phyloP scores from a whole-genome alignment of 1,140 invertebrate species.

The Papilio glaucus region DNA sequence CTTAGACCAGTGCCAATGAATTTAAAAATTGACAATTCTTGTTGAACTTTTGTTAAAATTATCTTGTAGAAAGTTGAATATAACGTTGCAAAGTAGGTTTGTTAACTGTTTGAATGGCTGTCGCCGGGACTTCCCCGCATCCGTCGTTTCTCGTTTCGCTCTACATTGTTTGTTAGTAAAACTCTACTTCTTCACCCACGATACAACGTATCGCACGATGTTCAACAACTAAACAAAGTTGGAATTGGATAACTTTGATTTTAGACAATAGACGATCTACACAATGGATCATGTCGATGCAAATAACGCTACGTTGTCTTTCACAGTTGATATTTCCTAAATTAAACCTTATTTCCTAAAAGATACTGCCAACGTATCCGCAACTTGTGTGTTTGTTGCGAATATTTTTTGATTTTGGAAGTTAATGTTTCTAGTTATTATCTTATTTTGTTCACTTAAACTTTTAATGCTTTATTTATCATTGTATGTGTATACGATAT shows the following conservation, averaged over 20 bases:
- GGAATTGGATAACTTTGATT: constrained; percentile 20
- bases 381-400: too few relatives aligned
- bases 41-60: background rate
- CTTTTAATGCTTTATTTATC: too few relatives aligned
- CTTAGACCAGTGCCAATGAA: background rate
- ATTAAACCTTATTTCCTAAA: too few relatives aligned
- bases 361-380: too few relatives aligned
- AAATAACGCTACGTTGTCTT: background rate
- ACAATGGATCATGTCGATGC: constrained; percentile 14
- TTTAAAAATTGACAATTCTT: background rate
- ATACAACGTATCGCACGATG: background rate
- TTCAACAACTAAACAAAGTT: background rate
- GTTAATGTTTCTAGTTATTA: too few relatives aligned
- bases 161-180: constrained; percentile 21
- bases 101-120: constrained; percentile 5
- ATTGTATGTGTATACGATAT: too few relatives aligned
- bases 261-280: constrained; percentile 14
- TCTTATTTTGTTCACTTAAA: too few relatives aligned
- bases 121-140: background rate
- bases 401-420: too few relatives aligned
- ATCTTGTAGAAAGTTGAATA: background rate
- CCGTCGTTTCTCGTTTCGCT: constrained; percentile 1
- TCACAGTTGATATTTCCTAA: background rate
- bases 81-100: constrained; percentile 1
- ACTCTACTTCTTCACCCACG: background rate